Base-by-base conservation (phyloP, 92 coral and sea anemone species). In the Nematostella vectensis region DNA sequence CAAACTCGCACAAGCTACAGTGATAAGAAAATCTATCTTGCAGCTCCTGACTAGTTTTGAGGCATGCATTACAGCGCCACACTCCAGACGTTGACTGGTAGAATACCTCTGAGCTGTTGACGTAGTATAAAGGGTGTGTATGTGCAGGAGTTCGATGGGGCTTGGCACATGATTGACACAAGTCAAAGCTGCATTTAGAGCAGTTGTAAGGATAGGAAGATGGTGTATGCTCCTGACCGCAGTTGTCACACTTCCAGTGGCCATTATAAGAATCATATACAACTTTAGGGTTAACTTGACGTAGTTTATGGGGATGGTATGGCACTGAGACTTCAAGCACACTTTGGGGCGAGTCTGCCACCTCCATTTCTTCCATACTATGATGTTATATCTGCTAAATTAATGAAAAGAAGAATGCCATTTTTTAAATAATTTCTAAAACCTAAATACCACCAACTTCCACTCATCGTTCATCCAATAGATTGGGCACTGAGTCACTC, bases 41-140 rank as follows among this genome's bases (percentile, higher is more conserved):
- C 13, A 62, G 47, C 9, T 56, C 64, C 19, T 30, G 23, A 47
- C 77, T 70, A 24, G 69, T 39, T 18, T 51, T 39, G 29, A 59
- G 31, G 53, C 98, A 91, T 31, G 70, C 80, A 48, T 60, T 54
- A 48, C 98, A 91, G 23, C 55, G 67, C 96, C 96, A 86, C 4
- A 31, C 52, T 8, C 77, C 78, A 40, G 55, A 66, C 11, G 26
- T 55, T 17, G 50, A 45, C 31, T 58, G 80, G 50, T 74, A 66
- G 61, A 47, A 47, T 15, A 54, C 49, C 22, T 61, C 55, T 48
- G 84, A 53, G 31, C 67, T 55, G 27, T 66, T 75, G 29, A 75
- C 47, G 37, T 54, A 58, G 30, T 1, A 67, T 40, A 85, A 65
- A 6, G 65, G 76, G 48, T 85, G 94, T 11, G 23, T 53, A 43